phyloP scores from a whole-genome alignment of 1,140 invertebrate species.

The Drosophila carrolli region DNA sequence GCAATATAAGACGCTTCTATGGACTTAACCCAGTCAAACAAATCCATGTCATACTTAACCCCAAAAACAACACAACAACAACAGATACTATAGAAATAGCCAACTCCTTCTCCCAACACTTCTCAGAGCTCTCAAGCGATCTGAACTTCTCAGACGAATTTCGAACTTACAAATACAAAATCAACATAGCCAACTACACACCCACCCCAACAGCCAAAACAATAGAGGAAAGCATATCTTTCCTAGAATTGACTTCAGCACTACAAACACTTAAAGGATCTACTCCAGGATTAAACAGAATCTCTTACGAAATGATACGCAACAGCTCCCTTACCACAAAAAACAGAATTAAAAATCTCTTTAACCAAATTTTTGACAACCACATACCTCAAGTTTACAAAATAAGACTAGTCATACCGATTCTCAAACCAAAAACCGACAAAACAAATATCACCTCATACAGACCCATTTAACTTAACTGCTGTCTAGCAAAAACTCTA shows the following conservation, averaged over 20 bases:
- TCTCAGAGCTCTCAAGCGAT: conserved; percentile 8
- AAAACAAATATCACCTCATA: too few relatives aligned
- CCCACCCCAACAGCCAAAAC: conserved; percentile 7
- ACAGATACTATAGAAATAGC: conserved; percentile 15
- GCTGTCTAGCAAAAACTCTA: too few relatives aligned
- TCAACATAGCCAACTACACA: conserved; percentile 6
- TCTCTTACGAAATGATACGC: background rate
- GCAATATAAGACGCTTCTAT: conserved; percentile 3
- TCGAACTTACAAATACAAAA: conserved; percentile 5
- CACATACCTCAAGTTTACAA: too few relatives aligned
- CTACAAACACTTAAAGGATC: conserved; percentile 3
- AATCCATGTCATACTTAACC: background rate
- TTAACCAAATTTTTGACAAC: too few relatives aligned
- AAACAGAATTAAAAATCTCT: background rate
- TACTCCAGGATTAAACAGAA: conserved; percentile 3
- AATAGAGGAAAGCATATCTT: conserved; percentile 3
- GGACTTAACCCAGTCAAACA: background rate
- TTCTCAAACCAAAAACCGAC: too few relatives aligned
- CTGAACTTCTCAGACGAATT: conserved; percentile 6
- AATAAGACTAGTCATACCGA: too few relatives aligned
- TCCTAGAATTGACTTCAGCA: conserved; percentile 1
- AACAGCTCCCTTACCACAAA: background rate
- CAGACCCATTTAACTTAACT: too few relatives aligned
- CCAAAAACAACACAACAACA: conserved; percentile 8
- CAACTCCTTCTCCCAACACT: too few relatives aligned